Conservation (phyloP, 2,113 vertebrate genomes). For the Agelaius tricolor region DNA sequence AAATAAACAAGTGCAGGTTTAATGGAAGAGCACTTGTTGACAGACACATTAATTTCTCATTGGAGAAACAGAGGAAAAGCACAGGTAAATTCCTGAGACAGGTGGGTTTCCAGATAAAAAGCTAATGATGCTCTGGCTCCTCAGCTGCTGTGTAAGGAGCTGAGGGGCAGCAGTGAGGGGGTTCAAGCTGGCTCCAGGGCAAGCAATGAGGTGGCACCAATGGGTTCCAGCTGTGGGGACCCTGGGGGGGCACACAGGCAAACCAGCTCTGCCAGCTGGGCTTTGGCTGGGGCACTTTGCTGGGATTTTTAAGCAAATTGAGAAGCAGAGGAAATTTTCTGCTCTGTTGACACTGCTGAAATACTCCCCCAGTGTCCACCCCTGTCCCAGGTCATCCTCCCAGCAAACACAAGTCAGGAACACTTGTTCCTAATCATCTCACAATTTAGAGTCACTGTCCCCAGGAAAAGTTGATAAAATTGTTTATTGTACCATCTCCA, state of each 20-base stretch:
- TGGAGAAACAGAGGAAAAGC: background rate
- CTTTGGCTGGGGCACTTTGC: background rate
- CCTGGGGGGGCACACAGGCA: background rate
- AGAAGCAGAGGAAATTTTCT: background rate
- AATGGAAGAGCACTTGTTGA: slow-evolving; percentile 57
- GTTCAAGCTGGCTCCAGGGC: background rate
- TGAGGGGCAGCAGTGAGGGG: background rate
- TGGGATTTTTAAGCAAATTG: background rate
- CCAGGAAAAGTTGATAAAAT: background rate
- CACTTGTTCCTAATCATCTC: background rate
- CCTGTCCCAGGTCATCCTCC: background rate
- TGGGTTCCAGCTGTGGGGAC: background rate
- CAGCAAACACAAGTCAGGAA: background rate
- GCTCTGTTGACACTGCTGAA: background rate
- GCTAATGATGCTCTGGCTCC: background rate
- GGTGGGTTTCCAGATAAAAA: slow-evolving; percentile 14
- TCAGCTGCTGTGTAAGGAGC: background rate
- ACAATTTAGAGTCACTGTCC: background rate
- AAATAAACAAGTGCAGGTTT: slow-evolving; percentile 53
- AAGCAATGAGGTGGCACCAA: background rate
- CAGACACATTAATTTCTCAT: slow-evolving; percentile 45
- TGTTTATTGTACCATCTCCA: background rate
- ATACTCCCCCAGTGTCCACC: background rate
- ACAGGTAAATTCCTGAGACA: background rate
- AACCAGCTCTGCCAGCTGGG: background rate